These are phyloP conservation scores for Plectropomus leopardus DNA, from an alignment of 2,113 vertebrate species.

Conservation along the genomic window DNA sequence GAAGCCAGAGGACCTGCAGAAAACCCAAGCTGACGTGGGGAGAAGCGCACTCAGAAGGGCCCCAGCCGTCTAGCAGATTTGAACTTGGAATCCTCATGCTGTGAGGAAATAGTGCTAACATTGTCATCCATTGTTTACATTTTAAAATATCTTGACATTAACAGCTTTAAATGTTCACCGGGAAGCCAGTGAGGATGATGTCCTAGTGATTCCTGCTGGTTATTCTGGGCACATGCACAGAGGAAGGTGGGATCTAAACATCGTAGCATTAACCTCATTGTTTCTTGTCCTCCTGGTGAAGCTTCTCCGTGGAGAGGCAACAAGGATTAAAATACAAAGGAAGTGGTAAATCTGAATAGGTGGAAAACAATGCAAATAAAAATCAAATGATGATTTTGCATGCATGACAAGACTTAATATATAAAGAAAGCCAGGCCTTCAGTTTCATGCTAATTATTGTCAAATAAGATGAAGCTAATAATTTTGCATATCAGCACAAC, in stretches of 20 bases:
- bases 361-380: neutral
- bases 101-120: too few species aligned
- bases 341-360: neutral
- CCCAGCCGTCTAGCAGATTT: too few species aligned
- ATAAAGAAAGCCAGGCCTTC: neutral
- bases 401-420: neutral
- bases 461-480: neutral
- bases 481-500: constrained; percentile 21
- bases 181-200: constrained; percentile 6
- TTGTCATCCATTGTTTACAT: too few species aligned
- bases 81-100: too few species aligned
- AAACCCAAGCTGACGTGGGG: too few species aligned
- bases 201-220: neutral
- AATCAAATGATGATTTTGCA: neutral
- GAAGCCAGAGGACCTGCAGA: too few species aligned
- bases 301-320: neutral
- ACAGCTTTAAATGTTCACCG: neutral
- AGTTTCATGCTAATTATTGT: neutral
- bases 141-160: neutral
- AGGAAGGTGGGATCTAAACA: neutral
- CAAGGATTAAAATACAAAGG: neutral
- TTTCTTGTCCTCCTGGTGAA: neutral
- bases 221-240: neutral
- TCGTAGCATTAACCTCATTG: neutral
- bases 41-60: too few species aligned